These are phyloP conservation scores for Hestina assimilis DNA, from an alignment of 1,140 invertebrate species.

Conservation along the genomic window DNA sequence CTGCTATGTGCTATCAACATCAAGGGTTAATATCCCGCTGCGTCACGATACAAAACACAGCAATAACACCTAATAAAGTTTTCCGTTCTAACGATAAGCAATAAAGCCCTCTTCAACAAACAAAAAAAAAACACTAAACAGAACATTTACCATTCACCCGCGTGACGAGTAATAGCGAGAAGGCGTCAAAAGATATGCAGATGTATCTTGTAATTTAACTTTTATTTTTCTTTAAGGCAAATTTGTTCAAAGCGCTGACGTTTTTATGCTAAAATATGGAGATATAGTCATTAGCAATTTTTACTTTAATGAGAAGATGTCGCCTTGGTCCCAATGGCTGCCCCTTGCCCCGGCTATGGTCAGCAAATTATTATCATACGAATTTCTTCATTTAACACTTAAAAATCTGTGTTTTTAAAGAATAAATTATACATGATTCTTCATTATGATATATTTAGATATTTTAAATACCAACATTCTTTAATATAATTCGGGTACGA, in stretches of 20 bases:
- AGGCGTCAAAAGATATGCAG: conserved; percentile 67
- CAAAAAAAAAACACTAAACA: conserved; percentile 44
- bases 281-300: conserved; percentile 74
- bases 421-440: conserved; percentile 16
- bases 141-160: conserved; percentile 54
- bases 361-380: conserved; percentile 59
- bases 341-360: conserved; percentile 42
- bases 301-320: conserved; percentile 63
- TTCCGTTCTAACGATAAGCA: conserved; percentile 16
- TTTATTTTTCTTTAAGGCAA: conserved; percentile 52
- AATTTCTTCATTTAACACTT: conserved; percentile 22
- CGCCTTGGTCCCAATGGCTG: conserved; percentile 45
- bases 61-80: conserved; percentile 10
- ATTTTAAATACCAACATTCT: conserved; percentile 2
- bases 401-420: conserved; percentile 15
- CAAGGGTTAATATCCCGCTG: no score
- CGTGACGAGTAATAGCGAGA: conserved; percentile 49
- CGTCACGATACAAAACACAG: conserved; percentile 6
- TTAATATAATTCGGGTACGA: not conserved
- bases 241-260: conserved; percentile 61
- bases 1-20: no score
- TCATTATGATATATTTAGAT: conserved; percentile 1
- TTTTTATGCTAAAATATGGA: conserved; percentile 75
- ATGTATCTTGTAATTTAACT: conserved; percentile 59
- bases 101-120: conserved; percentile 43